A percentile compares a stretch with the other conserved stretches of the same genome.
Conservation (phyloP, 2,888 invertebrate species). For the Pseudoips prasinana region DNA sequence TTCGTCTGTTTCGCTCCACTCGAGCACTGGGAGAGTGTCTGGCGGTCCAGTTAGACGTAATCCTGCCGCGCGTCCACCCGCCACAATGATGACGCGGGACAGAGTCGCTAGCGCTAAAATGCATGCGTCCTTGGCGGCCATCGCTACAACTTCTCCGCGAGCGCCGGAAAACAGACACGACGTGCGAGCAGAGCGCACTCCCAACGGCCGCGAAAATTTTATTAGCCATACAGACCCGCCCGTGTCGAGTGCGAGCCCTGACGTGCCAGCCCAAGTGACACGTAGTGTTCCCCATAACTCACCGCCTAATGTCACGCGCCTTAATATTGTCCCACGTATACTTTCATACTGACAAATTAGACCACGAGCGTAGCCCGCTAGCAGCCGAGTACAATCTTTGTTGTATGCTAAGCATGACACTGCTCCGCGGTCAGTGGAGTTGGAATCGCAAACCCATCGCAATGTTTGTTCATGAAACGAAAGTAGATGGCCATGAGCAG, state of each 20-base stretch:
- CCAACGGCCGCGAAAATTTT: constrained; percentile 93
- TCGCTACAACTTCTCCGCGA: constrained; percentile 89
- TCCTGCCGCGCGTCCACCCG: constrained; percentile 67
- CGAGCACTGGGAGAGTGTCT: constrained; percentile 92
- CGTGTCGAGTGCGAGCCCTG: constrained; percentile 87
- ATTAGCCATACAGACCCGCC: constrained; percentile 98
- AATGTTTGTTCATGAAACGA: constrained; percentile 90
- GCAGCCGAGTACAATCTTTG: constrained; percentile 90
- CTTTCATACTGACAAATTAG: constrained; percentile 96
- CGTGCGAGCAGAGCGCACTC: constrained; percentile 93
- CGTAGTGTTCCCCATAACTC: constrained; percentile 73
- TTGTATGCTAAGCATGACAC: constrained; percentile 93
- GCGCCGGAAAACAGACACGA: constrained; percentile 98
- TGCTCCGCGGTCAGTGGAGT: constrained; percentile 86
- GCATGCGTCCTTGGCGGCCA: constrained; percentile 69
- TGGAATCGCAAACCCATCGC: constrained; percentile 91
- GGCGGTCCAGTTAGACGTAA: constrained; percentile 87
- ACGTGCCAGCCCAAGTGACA: constrained; percentile 73
- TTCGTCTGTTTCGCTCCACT: constrained; percentile 89
- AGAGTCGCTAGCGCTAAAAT: constrained; percentile 96
- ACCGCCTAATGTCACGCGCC: constrained; percentile 71
- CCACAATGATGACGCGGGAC: constrained; percentile 87
- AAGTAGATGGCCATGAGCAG: constrained; percentile 95
- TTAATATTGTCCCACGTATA: constrained; percentile 80
- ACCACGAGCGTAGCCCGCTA: constrained; percentile 89